Evolutionary conservation across 2,888 invertebrate species (phyloP).

Genomic region (Polyommatus icarus): DNA sequence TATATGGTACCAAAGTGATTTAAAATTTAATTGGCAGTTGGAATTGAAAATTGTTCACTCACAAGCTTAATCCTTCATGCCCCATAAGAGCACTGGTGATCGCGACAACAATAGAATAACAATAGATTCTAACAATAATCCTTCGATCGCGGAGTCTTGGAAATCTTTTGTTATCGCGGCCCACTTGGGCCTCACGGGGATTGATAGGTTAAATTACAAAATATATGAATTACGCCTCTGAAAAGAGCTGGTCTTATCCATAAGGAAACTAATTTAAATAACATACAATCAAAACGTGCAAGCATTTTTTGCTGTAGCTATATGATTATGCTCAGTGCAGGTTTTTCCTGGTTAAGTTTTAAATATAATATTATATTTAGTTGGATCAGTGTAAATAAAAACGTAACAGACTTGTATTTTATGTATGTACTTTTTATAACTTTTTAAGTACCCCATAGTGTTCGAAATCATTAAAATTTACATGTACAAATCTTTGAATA

Average conservation of each 20-base stretch:
- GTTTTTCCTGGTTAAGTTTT: background rate
- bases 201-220: too few species aligned
- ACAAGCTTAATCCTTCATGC: too few species aligned
- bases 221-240: background rate
- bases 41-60: too few species aligned
- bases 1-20: too few species aligned
- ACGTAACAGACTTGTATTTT: background rate
- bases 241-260: background rate
- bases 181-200: too few species aligned
- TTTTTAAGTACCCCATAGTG: background rate
- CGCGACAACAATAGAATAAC: too few species aligned
- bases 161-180: too few species aligned
- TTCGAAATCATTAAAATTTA: background rate
- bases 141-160: too few species aligned
- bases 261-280: background rate
- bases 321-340: background rate
- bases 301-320: background rate
- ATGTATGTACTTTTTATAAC: background rate
- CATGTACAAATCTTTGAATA: background rate
- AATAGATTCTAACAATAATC: too few species aligned
- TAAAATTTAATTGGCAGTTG: too few species aligned
- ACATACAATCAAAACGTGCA: background rate
- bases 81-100: too few species aligned
- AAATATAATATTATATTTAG: background rate
- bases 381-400: constrained; percentile 8